Base-by-base conservation (phyloP, 2,888 invertebrate species). In the Drosophila subsilvestris region DNA sequence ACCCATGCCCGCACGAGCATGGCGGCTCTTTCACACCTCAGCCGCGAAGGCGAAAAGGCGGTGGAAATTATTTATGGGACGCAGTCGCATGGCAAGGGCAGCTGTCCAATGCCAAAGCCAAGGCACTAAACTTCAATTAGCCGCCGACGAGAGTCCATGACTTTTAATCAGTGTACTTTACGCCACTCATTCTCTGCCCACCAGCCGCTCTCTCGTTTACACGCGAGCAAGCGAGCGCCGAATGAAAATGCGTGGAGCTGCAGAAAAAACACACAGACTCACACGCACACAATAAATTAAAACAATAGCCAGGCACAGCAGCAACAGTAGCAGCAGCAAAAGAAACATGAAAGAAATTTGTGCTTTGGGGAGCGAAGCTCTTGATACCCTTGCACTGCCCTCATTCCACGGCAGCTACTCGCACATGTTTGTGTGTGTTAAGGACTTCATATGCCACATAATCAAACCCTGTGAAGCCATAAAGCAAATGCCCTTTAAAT, bases 61-160 rank as follows among this genome's bases (percentile, higher is more conserved):
- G 63, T 45, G 53, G 44, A 27, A 63, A 71, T 71, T 71, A 71
- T 71, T 71, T 70, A 70, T 70, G 70, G 43, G 29, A 45, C 50
- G 32, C 54, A 69, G 32, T 61, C 0, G 0, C 6, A 25, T 1
- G 6, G 22, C 6, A 22, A 6, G 22, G 1, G 25, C 25, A 18
- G 5, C 22, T n/a, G 22, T 25, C 66, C 79, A 81, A 77, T 81
- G 79, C 78, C 81, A 75, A 76, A 85, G 75, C 63, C 76, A 69
- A 71, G 77, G 79, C 82, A 80, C 82, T 83, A 86, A 83, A 86
- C 84, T 83, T 83, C 86, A 83, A 83, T 83, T 83, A 86, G 86
- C 76, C 72, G 56, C 59, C 68, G 66, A 49, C 67, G 71, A 49
- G 70, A 83, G 83, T 83, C 84, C 86, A 86, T 83, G 83, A 83